These are phyloP conservation scores for Axea sp. DNA, from an alignment of 2,888 invertebrate genomes.

Conservation along the genomic window DNA sequence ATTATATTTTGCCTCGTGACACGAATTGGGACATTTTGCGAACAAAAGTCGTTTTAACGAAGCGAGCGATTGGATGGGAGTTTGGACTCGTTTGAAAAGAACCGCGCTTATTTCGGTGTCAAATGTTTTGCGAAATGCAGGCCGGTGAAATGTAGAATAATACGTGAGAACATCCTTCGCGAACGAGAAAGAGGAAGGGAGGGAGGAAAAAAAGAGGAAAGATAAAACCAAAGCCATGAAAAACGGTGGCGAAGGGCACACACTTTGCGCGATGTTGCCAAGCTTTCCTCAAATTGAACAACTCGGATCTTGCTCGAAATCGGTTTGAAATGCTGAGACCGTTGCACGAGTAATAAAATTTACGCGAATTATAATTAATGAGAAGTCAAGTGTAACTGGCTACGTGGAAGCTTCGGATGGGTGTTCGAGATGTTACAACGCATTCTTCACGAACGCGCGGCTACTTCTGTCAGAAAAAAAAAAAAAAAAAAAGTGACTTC, in stretches of 20 bases:
- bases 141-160: conserved; percentile 50
- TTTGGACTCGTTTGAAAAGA: neutral
- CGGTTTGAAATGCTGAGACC: too few species aligned
- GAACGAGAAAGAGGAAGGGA: conserved; percentile 28
- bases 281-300: conserved; percentile 39
- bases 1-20: too few species aligned
- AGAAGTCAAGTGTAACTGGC: too few species aligned
- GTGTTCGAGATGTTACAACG: too few species aligned
- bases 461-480: too few species aligned
- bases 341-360: too few species aligned
- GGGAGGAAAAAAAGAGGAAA: conserved; percentile 12
- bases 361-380: too few species aligned
- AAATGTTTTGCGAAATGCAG: conserved; percentile 48
- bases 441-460: too few species aligned
- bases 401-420: too few species aligned
- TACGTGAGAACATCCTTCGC: conserved; percentile 57
- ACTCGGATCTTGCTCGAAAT: neutral
- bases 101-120: conserved; percentile 22
- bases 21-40: too few species aligned
- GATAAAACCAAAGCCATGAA: conserved; percentile 52
- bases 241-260: conserved; percentile 50
- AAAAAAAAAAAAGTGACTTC: too few species aligned
- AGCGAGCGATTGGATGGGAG: neutral
- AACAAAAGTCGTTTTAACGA: neutral
- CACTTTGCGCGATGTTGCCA: conserved; percentile 51